phyloP scores from a whole-genome alignment of 2,113 vertebrate genomes.

The Glaucomys volans region DNA sequence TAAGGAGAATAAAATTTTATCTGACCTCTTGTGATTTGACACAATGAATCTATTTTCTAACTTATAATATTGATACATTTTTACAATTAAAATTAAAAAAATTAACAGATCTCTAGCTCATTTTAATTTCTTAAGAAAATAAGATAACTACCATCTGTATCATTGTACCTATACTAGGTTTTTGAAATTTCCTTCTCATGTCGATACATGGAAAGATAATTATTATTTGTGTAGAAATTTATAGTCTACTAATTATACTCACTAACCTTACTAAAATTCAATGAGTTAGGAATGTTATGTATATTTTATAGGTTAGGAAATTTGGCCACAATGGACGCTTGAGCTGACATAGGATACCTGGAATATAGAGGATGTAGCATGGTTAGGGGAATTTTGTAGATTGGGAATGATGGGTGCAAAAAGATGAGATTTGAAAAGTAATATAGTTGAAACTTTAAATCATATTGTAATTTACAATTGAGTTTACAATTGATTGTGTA shows the following conservation, averaged over 20 bases:
- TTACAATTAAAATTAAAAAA: not conserved
- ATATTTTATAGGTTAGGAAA: not conserved
- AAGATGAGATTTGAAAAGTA: not conserved
- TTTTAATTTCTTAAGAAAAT: not conserved
- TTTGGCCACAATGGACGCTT: not conserved
- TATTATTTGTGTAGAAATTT: not conserved
- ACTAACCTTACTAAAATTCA: not conserved
- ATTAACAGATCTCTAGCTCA: not conserved
- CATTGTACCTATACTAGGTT: not conserved
- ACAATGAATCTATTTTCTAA: not conserved
- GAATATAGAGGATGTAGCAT: not conserved
- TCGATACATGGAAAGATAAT: slow-evolving; percentile 3
- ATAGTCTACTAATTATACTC: not conserved
- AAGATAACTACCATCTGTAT: not conserved
- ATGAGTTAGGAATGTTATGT: not conserved
- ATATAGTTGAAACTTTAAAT: not conserved
- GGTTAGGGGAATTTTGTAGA: not conserved
- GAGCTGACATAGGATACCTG: not conserved
- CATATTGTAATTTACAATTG: not conserved
- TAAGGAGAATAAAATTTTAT: not conserved
- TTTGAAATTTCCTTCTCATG: not conserved
- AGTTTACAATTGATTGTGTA: not conserved
- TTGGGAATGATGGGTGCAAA: not conserved
- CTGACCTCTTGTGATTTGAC: not conserved
- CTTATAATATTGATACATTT: not conserved